Evolutionary conservation across 1,140 invertebrate species (phyloP), one percentile per base, ranked within the genome.

Genomic region (Euborellia annulipes): DNA sequence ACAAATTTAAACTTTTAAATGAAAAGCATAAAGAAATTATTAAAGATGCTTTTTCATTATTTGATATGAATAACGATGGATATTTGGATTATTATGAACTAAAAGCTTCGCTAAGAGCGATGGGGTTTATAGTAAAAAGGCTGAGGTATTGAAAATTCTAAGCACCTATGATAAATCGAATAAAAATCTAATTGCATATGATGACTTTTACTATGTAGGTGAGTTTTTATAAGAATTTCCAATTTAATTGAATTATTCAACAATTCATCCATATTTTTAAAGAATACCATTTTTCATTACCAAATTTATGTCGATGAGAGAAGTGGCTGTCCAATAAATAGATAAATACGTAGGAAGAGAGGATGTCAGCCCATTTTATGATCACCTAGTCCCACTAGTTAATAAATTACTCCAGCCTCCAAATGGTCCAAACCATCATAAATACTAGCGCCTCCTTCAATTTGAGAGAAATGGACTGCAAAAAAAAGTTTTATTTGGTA

Each of bases 51-150:
- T 56, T 56, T 44, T 19, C 36, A 17, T 45, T 49, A n/a, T 50
- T 56, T 52, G 53, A 56, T 7, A 46, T 32, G n/a, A 50, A 56
- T 44, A 39, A 42, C 21, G 55, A 56, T 47, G 55, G 55, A 43
- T 56, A 48, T 38, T 45, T 56, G 34, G 45, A 56, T 52, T 54
- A 53, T 49, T 9, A 55, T 34, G 55, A 56, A 43, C 37, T 49
- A 41, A 56, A 56, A 51, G 48, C 50, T 36, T 46, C 50, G 8
- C 46, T 54, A 13, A 48, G 47, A 48, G 53, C 55, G 27, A 37
- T 56, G 1, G 55, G 53, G 16, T 50, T 56, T 2, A 9, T 13
- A 22, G 37, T 50, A 16, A 55, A 46, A 55, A 56, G 32, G 49
- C 49, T 27, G 50, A 50, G 16, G 21, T 56, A 36, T 27, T 51